Conservation (phyloP, 2,888 invertebrate species). For the Caradrina clavipalpis region DNA sequence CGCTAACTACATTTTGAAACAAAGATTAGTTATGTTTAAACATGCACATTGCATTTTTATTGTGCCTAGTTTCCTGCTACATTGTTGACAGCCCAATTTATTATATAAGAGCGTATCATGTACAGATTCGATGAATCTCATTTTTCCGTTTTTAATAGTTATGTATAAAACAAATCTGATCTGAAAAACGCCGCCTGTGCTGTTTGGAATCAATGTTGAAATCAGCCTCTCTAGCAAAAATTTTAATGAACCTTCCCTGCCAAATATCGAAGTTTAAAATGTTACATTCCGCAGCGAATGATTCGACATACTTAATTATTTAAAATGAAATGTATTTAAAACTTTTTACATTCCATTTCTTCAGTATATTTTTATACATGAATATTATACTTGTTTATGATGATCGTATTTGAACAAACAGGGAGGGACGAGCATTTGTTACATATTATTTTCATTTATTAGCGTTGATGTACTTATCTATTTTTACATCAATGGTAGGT, state of each 20-base stretch:
- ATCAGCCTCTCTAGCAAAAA: slow-evolving; percentile 1
- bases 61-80: slow-evolving; percentile 11
- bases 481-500: slow-evolving; percentile 57
- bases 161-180: slow-evolving; percentile 22
- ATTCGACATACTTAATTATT: slow-evolving; percentile 40
- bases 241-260: slow-evolving; percentile 17
- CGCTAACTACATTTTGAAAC: slow-evolving; percentile 17
- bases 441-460: slow-evolving; percentile 42
- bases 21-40: slow-evolving; percentile 19
- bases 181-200: slow-evolving; percentile 3
- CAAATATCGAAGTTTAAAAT: slow-evolving; percentile 26
- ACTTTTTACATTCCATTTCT: slow-evolving; percentile 77
- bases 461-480: slow-evolving; percentile 60
- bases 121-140: slow-evolving; percentile 63
- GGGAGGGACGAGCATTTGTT: slow-evolving; percentile 53
- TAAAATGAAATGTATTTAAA: slow-evolving; percentile 48
- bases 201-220: slow-evolving; percentile 11
- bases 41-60: slow-evolving; percentile 12
- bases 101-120: slow-evolving; percentile 48
- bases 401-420: slow-evolving; percentile 45
- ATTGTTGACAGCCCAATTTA: slow-evolving; percentile 34
- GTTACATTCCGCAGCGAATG: slow-evolving; percentile 51
- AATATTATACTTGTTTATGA: slow-evolving; percentile 45
- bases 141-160: slow-evolving; percentile 28
- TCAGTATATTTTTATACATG: slow-evolving; percentile 68